A percentile compares a stretch with the other conserved stretches of the same genome.
Evolutionary conservation across 2,113 vertebrate species (phyloP).

Genomic region (Pipa parva): DNA sequence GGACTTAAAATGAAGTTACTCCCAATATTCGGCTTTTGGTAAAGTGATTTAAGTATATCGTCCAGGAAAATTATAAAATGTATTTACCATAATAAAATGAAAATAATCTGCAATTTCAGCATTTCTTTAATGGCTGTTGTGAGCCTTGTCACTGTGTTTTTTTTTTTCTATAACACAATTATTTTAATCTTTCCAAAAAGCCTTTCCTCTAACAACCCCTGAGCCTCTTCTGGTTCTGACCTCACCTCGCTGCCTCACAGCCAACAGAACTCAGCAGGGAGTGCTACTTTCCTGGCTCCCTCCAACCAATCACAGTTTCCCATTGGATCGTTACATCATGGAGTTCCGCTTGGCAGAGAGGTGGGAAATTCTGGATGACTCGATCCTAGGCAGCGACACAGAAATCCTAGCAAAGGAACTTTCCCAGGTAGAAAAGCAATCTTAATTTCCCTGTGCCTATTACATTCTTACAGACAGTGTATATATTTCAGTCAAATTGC

Average conservation of each 20-base stretch:
- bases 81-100: background rate
- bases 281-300: conserved; percentile 96
- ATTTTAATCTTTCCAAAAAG: conserved; percentile 53
- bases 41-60: background rate
- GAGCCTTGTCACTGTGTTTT: no score
- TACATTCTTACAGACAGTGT: no score
- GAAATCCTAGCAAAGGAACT: conserved; percentile 95
- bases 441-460: background rate
- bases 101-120: no score
- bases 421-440: conserved; percentile 75
- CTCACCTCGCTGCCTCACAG: conserved; percentile 99
- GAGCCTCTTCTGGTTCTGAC: conserved; percentile 99
- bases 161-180: background rate
- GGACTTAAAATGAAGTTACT: no score
- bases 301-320: conserved; percentile 93
- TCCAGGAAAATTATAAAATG: background rate
- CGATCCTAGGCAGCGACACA: conserved; percentile 79
- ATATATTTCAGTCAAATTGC: no score
- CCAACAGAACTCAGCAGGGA: conserved; percentile 97
- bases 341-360: conserved; percentile 91
- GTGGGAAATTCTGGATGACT: conserved; percentile 91
- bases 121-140: no score
- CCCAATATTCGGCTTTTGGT: no score
- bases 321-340: conserved; percentile 91
- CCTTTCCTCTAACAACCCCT: conserved; percentile 94